Conservation (phyloP, 2,797 vertebrate species). For the Danio aesculapii region DNA sequence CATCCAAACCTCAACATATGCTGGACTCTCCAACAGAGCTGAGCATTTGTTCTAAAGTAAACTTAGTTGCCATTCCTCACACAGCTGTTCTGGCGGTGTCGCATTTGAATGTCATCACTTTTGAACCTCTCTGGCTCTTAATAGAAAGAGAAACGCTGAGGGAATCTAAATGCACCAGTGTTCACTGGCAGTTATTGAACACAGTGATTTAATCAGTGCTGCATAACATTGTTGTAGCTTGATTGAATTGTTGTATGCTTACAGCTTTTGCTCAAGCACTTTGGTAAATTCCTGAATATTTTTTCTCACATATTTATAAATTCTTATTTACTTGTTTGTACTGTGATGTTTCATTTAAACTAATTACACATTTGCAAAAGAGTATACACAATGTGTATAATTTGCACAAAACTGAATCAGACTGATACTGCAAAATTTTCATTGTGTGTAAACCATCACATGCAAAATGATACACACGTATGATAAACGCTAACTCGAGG, state of each 20-base stretch:
- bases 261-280: neutral
- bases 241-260: neutral
- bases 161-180: constrained; percentile 7
- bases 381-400: too few species aligned
- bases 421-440: too few species aligned
- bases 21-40: neutral
- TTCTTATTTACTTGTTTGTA: neutral
- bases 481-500: too few species aligned
- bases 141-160: neutral
- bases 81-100: neutral
- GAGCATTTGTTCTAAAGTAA: constrained; percentile 70
- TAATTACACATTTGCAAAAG: too few species aligned
- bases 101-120: constrained; percentile 9
- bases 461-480: too few species aligned
- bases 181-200: neutral
- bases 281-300: neutral
- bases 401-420: too few species aligned
- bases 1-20: neutral
- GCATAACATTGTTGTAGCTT: neutral
- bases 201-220: neutral
- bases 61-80: constrained; percentile 60
- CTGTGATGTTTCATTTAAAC: too few species aligned
- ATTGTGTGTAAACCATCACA: too few species aligned
- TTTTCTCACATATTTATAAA: neutral
- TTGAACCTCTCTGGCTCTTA: neutral